Conservation (phyloP, 2,888 invertebrate species). For the Drosophila merina region DNA sequence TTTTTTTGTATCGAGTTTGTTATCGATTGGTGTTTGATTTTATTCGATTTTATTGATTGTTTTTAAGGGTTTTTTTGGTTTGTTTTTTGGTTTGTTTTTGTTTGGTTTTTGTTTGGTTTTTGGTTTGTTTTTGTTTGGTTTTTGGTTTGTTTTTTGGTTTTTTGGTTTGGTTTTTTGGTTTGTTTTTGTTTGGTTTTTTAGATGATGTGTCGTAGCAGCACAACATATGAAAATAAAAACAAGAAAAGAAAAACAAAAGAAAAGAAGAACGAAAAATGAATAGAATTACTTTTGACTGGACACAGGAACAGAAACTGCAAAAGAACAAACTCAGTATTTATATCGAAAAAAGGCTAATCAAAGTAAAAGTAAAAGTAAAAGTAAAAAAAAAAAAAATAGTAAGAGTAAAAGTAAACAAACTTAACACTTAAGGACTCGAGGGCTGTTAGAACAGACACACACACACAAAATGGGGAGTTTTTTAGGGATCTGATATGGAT, state of each 20-base stretch:
- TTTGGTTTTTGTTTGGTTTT: conserved; percentile 15
- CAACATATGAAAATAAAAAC: conserved; percentile 79
- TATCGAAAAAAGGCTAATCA: conserved; percentile 4
- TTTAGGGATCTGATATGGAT: background rate
- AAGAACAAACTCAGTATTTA: conserved; percentile 26
- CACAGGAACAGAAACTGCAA: conserved; percentile 63
- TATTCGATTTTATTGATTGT: conserved; percentile 1
- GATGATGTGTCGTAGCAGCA: conserved; percentile 50
- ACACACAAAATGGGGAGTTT: conserved; percentile 41
- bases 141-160: conserved; percentile 7
- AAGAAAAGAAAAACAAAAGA: conserved; percentile 71
- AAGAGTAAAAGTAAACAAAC: conserved; percentile 31
- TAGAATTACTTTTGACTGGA: conserved; percentile 76
- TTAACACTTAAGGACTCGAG: conserved; percentile 57
- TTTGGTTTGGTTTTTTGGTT: conserved; percentile 6
- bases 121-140: conserved; percentile 22
- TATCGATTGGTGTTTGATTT: conserved; percentile 9
- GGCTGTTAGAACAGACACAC: conserved; percentile 52
- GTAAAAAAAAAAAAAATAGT: conserved; percentile 35
- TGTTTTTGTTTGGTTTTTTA: conserved; percentile 43
- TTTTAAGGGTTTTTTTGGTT: conserved; percentile 22
- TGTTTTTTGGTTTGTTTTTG: conserved; percentile 30
- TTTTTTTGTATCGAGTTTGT: conserved; percentile 7
- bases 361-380: conserved; percentile 25
- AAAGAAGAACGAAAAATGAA: conserved; percentile 78